Evolutionary conservation across 2,113 vertebrate genomes (phyloP), one percentile per base, ranked within the genome.

Genomic region (Piprites chloris): DNA sequence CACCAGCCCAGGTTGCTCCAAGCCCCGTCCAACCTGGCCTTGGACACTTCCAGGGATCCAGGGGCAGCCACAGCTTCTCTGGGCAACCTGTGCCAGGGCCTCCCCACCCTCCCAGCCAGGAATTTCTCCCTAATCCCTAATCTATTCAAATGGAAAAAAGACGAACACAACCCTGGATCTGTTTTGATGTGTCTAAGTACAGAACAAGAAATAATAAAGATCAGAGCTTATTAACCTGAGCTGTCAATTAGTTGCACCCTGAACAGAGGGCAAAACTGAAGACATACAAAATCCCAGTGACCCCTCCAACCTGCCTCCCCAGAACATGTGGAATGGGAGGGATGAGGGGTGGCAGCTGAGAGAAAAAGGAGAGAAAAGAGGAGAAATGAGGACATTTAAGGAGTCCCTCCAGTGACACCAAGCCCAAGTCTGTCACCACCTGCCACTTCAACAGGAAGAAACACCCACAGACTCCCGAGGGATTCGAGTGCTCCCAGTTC

Each of bases 321-420:
- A 46, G 1, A 0, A 30, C 49, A 24, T 53, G 37, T 11, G 30
- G 24, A 42, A 52, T 2, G 2, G 50, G 26, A 63, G 47, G 32
- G 9, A 8, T 3, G 12, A 46, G 21, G 10, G 35, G 12, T 6
- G 28, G 33, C 0, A 9, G 20, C 9, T 18, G 68, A 27, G 21
- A 42, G 37, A 18, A 44, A 23, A 58, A 66, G 32, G 2, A 74
- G 17, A 30, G 41, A 17, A 47, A 39, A 26, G 13, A 39, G 46
- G 58, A 65, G 61, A 12, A 59, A 30, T 7, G 21, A 47, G 52
- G 11, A 41, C 35, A 24, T 24, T 61, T 10, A 35, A n/a, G 39
- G 37, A 68, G 56, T 5, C 9, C 17, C n/a, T 12, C n/a, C 41
- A 17, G 15, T 11, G 52, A 41, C 16, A 14, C 61, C 5, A 66